These are phyloP conservation scores for Noctua janthe DNA, from an alignment of 2,888 invertebrate species.

Conservation along the genomic window DNA sequence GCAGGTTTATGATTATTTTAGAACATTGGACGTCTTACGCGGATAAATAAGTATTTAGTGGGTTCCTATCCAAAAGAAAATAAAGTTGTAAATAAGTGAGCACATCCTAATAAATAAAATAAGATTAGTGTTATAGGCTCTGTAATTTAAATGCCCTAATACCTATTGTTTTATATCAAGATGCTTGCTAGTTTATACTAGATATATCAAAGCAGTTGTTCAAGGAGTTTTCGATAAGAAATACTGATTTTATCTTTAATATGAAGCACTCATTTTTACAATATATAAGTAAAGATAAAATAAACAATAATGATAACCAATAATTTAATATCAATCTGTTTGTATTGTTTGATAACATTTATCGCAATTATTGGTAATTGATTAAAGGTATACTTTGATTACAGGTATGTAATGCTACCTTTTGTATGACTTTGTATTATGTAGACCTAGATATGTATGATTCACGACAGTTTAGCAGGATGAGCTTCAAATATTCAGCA, in stretches of 20 bases:
- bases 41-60: conserved; percentile 35
- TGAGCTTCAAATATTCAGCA: conserved; percentile 35
- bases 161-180: conserved; percentile 45
- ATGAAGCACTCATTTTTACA: conserved; percentile 84
- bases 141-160: conserved; percentile 16
- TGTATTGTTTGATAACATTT: conserved; percentile 88
- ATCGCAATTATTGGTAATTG: conserved; percentile 84
- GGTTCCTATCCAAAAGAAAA: not conserved
- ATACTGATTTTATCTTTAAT: conserved; percentile 85
- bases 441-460: conserved; percentile 10
- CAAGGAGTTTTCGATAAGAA: conserved; percentile 73
- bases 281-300: conserved; percentile 82
- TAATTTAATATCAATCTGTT: conserved; percentile 85
- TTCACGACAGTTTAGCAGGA: conserved; percentile 36
- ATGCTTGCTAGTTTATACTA: conserved; percentile 77
- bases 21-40: conserved; percentile 70
- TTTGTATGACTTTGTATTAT: conserved; percentile 44
- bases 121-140: not conserved
- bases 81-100: conserved; percentile 7
- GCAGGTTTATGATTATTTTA: conserved; percentile 57
- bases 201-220: conserved; percentile 63
- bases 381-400: conserved; percentile 78
- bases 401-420: conserved; percentile 71
- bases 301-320: conserved; percentile 86
- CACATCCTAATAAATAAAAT: conserved; percentile 2